phyloP scores from a whole-genome alignment of 2,113 vertebrate genomes.

The Asarcornis scutulata region DNA sequence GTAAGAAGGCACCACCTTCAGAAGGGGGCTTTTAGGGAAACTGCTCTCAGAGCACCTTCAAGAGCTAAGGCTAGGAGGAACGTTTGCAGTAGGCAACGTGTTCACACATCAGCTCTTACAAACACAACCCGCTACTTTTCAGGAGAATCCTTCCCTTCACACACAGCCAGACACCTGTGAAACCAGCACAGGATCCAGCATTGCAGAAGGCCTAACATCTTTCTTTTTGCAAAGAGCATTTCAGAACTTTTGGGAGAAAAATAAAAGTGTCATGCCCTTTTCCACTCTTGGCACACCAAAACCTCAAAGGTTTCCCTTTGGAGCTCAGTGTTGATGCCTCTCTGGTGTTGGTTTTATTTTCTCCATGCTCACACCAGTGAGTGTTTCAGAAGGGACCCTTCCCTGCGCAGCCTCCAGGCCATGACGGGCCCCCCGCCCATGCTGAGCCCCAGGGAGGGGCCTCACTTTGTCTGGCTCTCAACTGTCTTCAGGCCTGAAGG shows the following conservation, averaged over 20 bases:
- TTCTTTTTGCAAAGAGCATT: neutral
- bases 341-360: no score
- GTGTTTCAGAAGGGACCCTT: neutral
- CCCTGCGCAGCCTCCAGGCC: accelerated
- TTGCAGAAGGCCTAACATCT: neutral
- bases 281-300: neutral
- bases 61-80: neutral
- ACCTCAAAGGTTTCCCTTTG: neutral
- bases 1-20: neutral
- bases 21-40: neutral
- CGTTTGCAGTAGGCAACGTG: accelerated
- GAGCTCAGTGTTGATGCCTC: neutral
- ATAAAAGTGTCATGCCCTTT: neutral
- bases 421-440: neutral
- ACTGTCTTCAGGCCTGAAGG: no score
- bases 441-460: neutral
- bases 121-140: neutral
- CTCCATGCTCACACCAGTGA: accelerated
- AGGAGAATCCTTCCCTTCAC: neutral
- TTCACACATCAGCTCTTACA: neutral
- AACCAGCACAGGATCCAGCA: neutral
- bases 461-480: no score
- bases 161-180: neutral
- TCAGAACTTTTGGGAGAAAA: neutral
- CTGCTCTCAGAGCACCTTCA: neutral